A percentile compares a stretch with the other conserved stretches of the same genome.
These are phyloP conservation scores for Pollicipes pollicipes DNA, from an alignment of 1,140 invertebrate genomes.

Conservation along the genomic window DNA sequence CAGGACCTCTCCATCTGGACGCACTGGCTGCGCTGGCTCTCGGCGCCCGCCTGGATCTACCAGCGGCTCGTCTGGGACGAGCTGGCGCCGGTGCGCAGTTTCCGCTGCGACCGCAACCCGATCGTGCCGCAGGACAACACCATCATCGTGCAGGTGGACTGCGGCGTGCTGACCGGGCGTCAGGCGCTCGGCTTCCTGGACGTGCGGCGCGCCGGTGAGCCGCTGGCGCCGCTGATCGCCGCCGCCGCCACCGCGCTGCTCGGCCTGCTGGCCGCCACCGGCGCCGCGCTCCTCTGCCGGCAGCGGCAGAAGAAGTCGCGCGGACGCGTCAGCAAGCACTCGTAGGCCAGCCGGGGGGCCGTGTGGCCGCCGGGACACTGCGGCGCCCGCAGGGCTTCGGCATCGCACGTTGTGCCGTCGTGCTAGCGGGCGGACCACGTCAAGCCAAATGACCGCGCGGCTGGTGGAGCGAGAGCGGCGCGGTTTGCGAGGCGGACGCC, in stretches of 20 bases:
- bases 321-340: too few species aligned
- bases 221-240: background rate
- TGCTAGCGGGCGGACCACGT: too few species aligned
- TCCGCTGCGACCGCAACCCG: constrained; percentile 20
- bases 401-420: too few species aligned
- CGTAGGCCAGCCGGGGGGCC: too few species aligned
- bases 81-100: constrained; percentile 28
- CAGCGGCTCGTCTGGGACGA: constrained; percentile 45
- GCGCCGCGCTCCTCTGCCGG: background rate
- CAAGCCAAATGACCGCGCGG: too few species aligned
- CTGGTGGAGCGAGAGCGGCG: too few species aligned
- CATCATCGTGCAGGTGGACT: constrained; percentile 16
- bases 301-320: background rate
- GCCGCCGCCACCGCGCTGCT: background rate
- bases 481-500: too few species aligned
- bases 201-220: constrained; percentile 4
- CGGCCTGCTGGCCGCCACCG: background rate
- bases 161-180: background rate
- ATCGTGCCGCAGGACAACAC: constrained; percentile 14
- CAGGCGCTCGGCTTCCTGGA: constrained; percentile 15
- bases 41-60: constrained; percentile 54
- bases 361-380: too few species aligned
- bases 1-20: constrained; percentile 46
- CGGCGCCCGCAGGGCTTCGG: too few species aligned
- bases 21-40: constrained; percentile 45